Percentiles rank a stretch among this genome's conserved stretches.
Conservation (phyloP, 2,888 invertebrate species). For the Trachelus troglodyta region DNA sequence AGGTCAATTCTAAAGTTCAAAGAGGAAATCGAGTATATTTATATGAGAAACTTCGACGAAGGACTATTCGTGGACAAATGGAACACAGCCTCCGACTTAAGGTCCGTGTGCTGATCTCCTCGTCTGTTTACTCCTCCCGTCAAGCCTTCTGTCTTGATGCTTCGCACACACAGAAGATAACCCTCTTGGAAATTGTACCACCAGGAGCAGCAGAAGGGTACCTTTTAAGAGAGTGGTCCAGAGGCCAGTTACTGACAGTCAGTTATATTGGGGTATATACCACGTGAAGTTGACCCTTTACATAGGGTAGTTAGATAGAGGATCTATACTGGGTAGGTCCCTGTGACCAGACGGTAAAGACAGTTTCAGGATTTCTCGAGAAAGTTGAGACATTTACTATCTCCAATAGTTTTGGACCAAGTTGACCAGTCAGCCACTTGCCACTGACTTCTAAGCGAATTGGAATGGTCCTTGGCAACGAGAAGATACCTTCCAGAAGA, state of each 20-base stretch:
- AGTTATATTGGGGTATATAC: background rate
- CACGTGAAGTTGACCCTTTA: background rate
- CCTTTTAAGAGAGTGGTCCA: background rate
- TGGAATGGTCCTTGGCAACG: background rate
- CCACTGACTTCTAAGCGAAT: background rate
- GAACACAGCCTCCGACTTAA: constrained; percentile 16
- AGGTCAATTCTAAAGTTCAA: constrained; percentile 20
- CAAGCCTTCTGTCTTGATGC: background rate
- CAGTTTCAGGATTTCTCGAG: background rate
- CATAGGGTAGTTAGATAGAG: background rate
- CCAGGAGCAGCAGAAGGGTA: background rate
- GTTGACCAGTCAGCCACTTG: background rate
- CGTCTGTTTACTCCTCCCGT: constrained; percentile 6
- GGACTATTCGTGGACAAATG: constrained; percentile 25
- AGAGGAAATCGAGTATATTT: background rate
- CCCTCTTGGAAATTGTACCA: background rate
- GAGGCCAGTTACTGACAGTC: background rate
- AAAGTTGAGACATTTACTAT: background rate
- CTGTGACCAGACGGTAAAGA: background rate
- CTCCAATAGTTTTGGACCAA: background rate
- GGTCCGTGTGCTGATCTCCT: background rate
- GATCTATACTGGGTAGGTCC: background rate
- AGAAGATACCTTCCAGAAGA: background rate
- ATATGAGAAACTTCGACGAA: background rate
- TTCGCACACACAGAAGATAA: background rate